Percentiles rank a stretch among this genome's conserved stretches.
Evolutionary conservation across 2,113 vertebrate species (phyloP).

Genomic region (human (Homo sapiens)): GRCh38 chr2:236903001-236903500

Average conservation of each 20-base stretch:
- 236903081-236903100: not conserved
- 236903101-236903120: not conserved
- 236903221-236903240: too few species aligned
- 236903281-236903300: too few species aligned
- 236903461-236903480: fast-evolving
- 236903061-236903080: too few species aligned
- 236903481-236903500: fast-evolving
- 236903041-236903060: not conserved
- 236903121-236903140: not conserved
- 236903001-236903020: not conserved
- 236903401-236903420: not conserved
- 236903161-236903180: not conserved
- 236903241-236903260: not conserved
- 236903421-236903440: fast-evolving
- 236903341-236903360: too few species aligned
- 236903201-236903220: fast-evolving
- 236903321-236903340: not conserved
- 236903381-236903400: too few species aligned
- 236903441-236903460: fast-evolving
- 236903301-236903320: not conserved
- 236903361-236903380: not conserved
- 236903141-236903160: not conserved
- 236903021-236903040: not conserved
- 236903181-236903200: too few species aligned
- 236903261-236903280: fast-evolving